Percentiles rank a stretch among this genome's conserved stretches.
Evolutionary conservation across 2,888 invertebrate genomes (phyloP).

Genomic region (Pedicia rivosa): DNA sequence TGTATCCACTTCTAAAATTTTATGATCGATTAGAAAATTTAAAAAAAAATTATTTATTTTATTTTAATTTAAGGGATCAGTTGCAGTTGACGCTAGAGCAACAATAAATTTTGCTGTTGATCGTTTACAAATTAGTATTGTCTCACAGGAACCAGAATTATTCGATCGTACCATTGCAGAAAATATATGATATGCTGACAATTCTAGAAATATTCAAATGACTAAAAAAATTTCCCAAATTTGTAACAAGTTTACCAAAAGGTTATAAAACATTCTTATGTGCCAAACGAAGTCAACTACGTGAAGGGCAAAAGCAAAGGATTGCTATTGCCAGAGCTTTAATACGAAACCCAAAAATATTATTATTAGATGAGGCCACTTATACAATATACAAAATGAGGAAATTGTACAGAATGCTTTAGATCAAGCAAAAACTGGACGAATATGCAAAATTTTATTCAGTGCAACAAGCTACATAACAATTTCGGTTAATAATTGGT

Average conservation of each 20-base stretch:
- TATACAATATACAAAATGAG: slow-evolving; percentile 68
- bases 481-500: too few relatives aligned
- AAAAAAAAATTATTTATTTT: slow-evolving; percentile 34
- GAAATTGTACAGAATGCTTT: slow-evolving; percentile 71
- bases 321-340: slow-evolving; percentile 70
- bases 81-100: too few relatives aligned
- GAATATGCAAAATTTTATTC: too few relatives aligned
- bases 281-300: slow-evolving; percentile 58
- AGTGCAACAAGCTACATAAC: too few relatives aligned
- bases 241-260: slow-evolving; percentile 53
- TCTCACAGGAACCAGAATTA: slow-evolving; percentile 73
- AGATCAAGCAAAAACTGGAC: slow-evolving; percentile 61
- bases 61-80: too few relatives aligned
- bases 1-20: slow-evolving; percentile 64
- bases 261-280: slow-evolving; percentile 63
- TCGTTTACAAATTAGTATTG: slow-evolving; percentile 60
- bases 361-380: slow-evolving; percentile 61
- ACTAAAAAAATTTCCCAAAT: slow-evolving; percentile 62
- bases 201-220: slow-evolving; percentile 43
- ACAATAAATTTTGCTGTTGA: slow-evolving; percentile 30
- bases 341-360: slow-evolving; percentile 56
- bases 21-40: slow-evolving; percentile 54
- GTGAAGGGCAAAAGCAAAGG: slow-evolving; percentile 77
- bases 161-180: slow-evolving; percentile 70
- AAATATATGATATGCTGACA: slow-evolving; percentile 80